Evolutionary conservation across 1,140 invertebrate genomes (phyloP).

Genomic region (Agrypnia vestita): DNA sequence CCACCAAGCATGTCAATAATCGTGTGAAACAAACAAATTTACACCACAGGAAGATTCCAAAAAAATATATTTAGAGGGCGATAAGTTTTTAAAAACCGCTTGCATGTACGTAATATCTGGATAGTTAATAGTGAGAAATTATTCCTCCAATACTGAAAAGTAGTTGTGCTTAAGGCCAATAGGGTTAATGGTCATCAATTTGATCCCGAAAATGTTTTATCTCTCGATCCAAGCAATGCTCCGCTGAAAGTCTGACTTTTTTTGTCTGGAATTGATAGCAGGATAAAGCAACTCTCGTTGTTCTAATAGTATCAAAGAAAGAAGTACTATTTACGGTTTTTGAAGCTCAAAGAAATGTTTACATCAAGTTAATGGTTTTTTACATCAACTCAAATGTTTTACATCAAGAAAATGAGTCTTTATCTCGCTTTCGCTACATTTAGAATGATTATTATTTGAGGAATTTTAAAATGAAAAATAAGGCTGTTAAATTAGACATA

Average conservation of each 20-base stretch:
- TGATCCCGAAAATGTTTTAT: conserved; percentile 25
- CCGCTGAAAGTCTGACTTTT: conserved; percentile 5
- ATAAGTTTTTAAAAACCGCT: neutral
- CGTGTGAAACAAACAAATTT: too few species aligned
- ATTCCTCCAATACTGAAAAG: too few species aligned
- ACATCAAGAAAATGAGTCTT: neutral
- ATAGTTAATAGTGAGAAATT: neutral
- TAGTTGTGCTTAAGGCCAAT: neutral
- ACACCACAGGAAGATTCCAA: too few species aligned
- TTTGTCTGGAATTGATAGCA: conserved; percentile 8
- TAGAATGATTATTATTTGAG: too few species aligned
- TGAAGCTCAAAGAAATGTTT: too few species aligned
- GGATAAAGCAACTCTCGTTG: neutral
- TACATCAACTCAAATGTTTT: neutral
- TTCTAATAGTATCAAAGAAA: neutral
- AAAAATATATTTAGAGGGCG: too few species aligned
- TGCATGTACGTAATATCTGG: neutral
- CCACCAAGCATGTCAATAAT: too few species aligned
- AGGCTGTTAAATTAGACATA: too few species aligned
- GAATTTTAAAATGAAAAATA: too few species aligned
- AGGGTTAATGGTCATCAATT: conserved; percentile 21
- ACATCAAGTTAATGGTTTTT: neutral
- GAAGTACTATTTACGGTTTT: neutral
- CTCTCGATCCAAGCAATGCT: conserved; percentile 1
- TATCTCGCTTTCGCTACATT: too few species aligned